Base-by-base conservation (phyloP, 1,140 invertebrate species). In the Mylabris phalerata region DNA sequence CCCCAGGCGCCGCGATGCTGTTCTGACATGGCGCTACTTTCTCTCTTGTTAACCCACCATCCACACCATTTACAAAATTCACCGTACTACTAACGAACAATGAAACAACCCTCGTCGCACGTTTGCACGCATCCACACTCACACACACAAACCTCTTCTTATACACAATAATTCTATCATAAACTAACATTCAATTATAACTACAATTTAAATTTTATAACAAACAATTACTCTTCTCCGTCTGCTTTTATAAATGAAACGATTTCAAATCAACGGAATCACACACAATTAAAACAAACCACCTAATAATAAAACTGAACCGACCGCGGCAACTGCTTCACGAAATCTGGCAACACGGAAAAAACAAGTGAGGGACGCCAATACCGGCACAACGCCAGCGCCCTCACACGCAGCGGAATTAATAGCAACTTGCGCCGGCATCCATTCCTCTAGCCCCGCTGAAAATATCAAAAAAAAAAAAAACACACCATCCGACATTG, bases 1-100 rank as follows among this genome's bases (percentile, higher is more conserved):
- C 80, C 81, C 81, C 82, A 83, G 71, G 80, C 78, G 74, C 79
- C 80, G 66, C 81, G 62, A 55, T 69, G 67, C 51, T 73, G 70
- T 47, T 74, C 73, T 55, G 73, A 72, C 73, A 74, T 74, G 59
- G 62, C 66, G 55, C 50, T 49, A 55, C 55, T 51, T 42, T 48
- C 50, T 19, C 41, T 39, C 48, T 11, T 27, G 27, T 11, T 13
- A 50, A 19, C 45, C 45, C 50, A 52, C 41, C 50, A 50, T 50
- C 40, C 39, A 50, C 39, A 50, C 27, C 49, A 50, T 50, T 26
- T 42, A n/a, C 50, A 10, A 52, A 42, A 40, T 25, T 42, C 41
- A 39, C 51, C 40, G 44, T 45, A 11, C 41, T 45, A 11, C 41
- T 44, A 39, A 55, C 44, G 9, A 55, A 48, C 7, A 32, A 48